Evolutionary conservation across 2,888 invertebrate species (phyloP), one percentile per base, ranked within the genome.

Genomic region (Meloe dianella): DNA sequence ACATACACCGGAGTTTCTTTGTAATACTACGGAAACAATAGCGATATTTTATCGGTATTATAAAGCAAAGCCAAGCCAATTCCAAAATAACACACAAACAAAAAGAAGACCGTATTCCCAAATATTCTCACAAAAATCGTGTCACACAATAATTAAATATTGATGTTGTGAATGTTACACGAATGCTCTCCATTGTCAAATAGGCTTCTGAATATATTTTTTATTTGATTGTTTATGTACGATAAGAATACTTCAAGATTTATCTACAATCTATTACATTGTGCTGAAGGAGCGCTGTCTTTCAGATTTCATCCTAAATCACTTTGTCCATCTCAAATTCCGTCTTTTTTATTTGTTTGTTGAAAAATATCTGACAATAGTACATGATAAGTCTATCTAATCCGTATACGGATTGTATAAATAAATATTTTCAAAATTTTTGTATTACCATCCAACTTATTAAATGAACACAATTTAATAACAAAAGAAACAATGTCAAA

Each of bases 21-120:
- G 70, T 70, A 35, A 24, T 24, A 22, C 14, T 65, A 61, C 17
- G 51, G 66, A 75, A 73, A 77, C 75, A 77, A 75, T 77, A 73
- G 74, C 57, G 54, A 56, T 64, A 68, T 60, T 61, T 64, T 38
- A 12, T 10, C 8, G 20, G 10, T 47, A 14, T 35, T 32, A 9
- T 32, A 32, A 3, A 1, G 7, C 41, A 41, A n/a, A n/a, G n/a
- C n/a, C n/a, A n/a, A n/a, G n/a, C n/a, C n/a, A n/a, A n/a, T n/a
- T n/a, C n/a, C n/a, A n/a, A n/a, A n/a, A n/a, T n/a, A n/a, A n/a
- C n/a, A n/a, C n/a, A n/a, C n/a, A n/a, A n/a, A n/a, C n/a, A n/a
- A n/a, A n/a, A n/a, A n/a, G n/a, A n/a, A n/a, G n/a, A n/a, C n/a
- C n/a, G n/a, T n/a, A n/a, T n/a, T n/a, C n/a, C n/a, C n/a, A n/a